Evolutionary conservation across 2,888 invertebrate species (phyloP), one percentile per base, ranked within the genome.

Genomic region (Hypomecis punctinalis): DNA sequence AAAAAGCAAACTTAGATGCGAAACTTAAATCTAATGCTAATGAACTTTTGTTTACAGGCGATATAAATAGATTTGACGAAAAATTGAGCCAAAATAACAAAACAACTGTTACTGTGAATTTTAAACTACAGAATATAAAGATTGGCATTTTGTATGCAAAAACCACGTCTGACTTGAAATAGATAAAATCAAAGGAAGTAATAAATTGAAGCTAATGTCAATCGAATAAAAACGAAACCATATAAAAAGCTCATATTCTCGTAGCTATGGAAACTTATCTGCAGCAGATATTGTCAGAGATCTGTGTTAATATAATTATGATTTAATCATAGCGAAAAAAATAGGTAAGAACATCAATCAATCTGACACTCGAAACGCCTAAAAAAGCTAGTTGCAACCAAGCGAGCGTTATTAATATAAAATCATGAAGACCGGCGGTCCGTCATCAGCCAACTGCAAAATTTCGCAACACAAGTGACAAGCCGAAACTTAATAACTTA

Each of bases 401-500:
- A 62, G 61, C 68, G 69, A 36, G 55, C 66, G 59, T 73, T 76
- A 77, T 74, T 77, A 75, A 75, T 75, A 72, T 71, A 69, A 75
- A 77, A 79, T 75, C 59, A 54, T 58, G 60, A 45, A 75, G 54
- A 70, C 70, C 65, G 68, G 66, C 68, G 68, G 55, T 71, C 68
- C 74, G 57, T 71, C 81, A 78, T 79, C 86, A 80, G 81, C 78
- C 78, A 78, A 83, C 88, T 86, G 90, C 88, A 84, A 90, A 90
- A 90, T 91, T 92, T 92, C 85, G 90, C 91, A 89, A 91, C 81
- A 80, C 74, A 88, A 90, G 91, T 91, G 91, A 92, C 91, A 92
- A 88, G 90, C 83, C 89, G 91, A 91, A 92, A 93, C 90, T 91
- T 92, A 92, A 93, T 92, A 92, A 91, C 92, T 92, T 91, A 92